A percentile compares a stretch with the other conserved stretches of the same genome.
Conservation (phyloP, 2,113 vertebrate genomes). For the Pluvialis apricaria region DNA sequence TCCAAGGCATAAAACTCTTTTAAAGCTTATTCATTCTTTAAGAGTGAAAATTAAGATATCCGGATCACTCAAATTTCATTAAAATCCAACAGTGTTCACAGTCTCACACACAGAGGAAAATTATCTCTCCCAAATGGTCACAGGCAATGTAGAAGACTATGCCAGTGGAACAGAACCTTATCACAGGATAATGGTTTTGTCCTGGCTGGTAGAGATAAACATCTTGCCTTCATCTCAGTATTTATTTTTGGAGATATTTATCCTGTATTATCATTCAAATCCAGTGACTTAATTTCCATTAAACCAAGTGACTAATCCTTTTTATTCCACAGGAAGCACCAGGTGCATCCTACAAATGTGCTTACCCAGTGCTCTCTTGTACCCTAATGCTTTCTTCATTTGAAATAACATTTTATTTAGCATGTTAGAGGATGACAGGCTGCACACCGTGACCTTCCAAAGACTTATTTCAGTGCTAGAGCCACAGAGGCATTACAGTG, state of each 20-base stretch:
- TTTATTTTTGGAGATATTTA: conserved; percentile 67
- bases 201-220: conserved; percentile 17
- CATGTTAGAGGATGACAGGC: background rate
- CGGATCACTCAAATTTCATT: background rate
- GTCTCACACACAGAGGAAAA: background rate
- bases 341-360: conserved; percentile 51
- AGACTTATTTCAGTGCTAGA: background rate
- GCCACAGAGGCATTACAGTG: background rate
- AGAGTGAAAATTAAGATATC: background rate
- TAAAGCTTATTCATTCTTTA: background rate
- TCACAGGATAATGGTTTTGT: background rate
- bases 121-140: background rate
- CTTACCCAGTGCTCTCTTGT: background rate
- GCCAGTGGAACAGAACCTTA: background rate
- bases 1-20: background rate
- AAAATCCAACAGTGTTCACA: background rate
- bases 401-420: conserved; percentile 12
- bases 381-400: background rate
- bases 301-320: conserved; percentile 59
- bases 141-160: background rate
- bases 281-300: conserved; percentile 67
- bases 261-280: conserved; percentile 67
- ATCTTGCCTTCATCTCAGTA: conserved; percentile 50
- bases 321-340: conserved; percentile 48
- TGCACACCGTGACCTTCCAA: background rate